Evolutionary conservation across 2,888 invertebrate genomes (phyloP).

Genomic region (Pyrrhia umbra): DNA sequence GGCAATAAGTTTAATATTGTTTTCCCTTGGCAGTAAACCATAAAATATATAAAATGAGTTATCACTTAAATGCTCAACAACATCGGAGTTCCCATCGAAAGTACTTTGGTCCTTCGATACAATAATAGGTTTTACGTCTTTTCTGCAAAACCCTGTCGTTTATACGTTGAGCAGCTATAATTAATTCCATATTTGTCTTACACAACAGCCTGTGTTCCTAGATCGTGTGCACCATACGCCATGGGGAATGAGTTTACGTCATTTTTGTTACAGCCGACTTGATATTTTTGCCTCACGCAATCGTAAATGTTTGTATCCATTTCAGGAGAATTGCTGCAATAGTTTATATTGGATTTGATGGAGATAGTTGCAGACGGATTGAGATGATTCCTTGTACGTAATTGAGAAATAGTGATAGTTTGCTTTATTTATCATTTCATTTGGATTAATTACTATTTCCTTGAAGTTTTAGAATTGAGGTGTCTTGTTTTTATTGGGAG

Average conservation of each 20-base stretch:
- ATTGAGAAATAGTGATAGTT: background rate
- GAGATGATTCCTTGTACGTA: constrained; percentile 4
- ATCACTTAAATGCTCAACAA: background rate
- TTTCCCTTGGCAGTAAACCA: background rate
- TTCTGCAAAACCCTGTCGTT: constrained; percentile 29
- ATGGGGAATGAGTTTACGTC: constrained; percentile 67
- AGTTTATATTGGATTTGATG: constrained; percentile 31
- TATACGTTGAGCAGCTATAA: constrained; percentile 49
- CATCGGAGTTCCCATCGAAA: background rate
- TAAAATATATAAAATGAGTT: background rate
- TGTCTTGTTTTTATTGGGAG: too few relatives aligned
- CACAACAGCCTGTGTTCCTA: constrained; percentile 60
- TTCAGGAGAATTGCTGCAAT: constrained; percentile 35
- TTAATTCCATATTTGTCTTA: constrained; percentile 67
- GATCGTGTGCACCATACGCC: constrained; percentile 63
- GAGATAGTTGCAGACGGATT: constrained; percentile 9
- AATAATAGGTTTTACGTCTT: background rate
- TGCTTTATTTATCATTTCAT: constrained; percentile 4
- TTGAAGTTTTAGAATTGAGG: background rate
- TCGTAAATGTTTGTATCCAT: constrained; percentile 43
- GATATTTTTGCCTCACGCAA: constrained; percentile 53
- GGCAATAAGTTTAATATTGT: background rate
- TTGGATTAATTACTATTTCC: background rate
- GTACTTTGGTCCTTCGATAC: background rate
- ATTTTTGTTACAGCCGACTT: constrained; percentile 62